A percentile compares a stretch with the other conserved stretches of the same genome.
Evolutionary conservation across 2,888 invertebrate species (phyloP).

Genomic region (Agrotis puta): DNA sequence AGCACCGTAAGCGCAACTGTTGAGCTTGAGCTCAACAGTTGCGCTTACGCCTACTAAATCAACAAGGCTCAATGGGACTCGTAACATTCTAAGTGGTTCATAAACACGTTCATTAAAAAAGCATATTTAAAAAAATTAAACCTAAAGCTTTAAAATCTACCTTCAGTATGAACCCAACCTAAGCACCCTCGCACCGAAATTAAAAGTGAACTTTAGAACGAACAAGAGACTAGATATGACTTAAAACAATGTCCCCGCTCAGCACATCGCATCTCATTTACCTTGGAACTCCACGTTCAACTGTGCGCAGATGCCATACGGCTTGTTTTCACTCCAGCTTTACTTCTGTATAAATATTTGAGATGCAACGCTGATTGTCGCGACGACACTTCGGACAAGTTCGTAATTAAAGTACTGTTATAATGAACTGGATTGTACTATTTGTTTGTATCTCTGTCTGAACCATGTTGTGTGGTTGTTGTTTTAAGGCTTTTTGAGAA

Average conservation of each 20-base stretch:
- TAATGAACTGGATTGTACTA: conserved; percentile 58
- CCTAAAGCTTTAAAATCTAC: not conserved
- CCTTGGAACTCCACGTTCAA: conserved; percentile 65
- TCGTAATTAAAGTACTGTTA: conserved; percentile 64
- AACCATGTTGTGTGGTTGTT: not conserved
- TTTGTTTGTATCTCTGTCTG: conserved; percentile 37
- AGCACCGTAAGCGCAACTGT: too few species aligned
- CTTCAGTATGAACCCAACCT: conserved; percentile 59
- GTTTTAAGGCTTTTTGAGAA: too few species aligned
- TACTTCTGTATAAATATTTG: conserved; percentile 71
- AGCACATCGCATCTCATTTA: conserved; percentile 82
- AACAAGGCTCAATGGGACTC: too few species aligned
- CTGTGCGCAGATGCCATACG: conserved; percentile 60
- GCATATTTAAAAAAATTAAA: not conserved
- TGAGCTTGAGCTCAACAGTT: too few species aligned
- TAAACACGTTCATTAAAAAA: not conserved
- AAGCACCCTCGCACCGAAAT: conserved; percentile 76
- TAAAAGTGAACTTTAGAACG: conserved; percentile 83
- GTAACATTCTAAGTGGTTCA: too few species aligned
- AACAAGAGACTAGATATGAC: conserved; percentile 79
- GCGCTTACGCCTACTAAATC: too few species aligned
- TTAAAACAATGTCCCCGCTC: conserved; percentile 80
- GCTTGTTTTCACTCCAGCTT: conserved; percentile 66
- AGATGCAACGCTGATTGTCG: conserved; percentile 64
- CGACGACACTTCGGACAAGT: conserved; percentile 67